Percentiles rank a stretch among this genome's conserved stretches.
Evolutionary conservation across 2,113 vertebrate genomes (phyloP).

Genomic region (Recurvirostra avosetta): DNA sequence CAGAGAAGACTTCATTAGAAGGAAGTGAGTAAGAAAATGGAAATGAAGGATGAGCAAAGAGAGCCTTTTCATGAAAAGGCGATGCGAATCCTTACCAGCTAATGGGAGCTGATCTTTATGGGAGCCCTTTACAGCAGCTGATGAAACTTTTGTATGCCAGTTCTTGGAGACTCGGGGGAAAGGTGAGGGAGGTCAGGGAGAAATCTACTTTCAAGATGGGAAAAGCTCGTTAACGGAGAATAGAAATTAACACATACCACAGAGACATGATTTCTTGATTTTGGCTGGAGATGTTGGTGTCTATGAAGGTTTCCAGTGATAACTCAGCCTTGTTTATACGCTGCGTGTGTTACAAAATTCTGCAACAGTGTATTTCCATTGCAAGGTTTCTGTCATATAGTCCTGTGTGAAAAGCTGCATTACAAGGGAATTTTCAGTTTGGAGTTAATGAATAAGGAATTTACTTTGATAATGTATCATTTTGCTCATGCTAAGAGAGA

Average conservation of each 20-base stretch:
- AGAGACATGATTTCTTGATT: background rate
- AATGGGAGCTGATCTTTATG: background rate
- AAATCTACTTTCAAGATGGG: background rate
- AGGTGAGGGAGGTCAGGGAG: background rate
- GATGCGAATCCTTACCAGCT: background rate
- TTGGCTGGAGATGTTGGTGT: background rate
- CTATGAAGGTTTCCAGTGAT: background rate
- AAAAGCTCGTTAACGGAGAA: background rate
- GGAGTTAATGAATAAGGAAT: slow-evolving; percentile 56
- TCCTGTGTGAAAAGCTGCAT: background rate
- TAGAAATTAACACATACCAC: background rate
- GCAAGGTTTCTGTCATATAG: background rate
- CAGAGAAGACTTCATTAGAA: background rate
- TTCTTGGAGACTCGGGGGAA: background rate
- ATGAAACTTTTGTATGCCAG: background rate
- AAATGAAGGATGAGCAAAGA: background rate
- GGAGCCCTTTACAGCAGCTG: background rate
- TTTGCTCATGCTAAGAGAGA: slow-evolving; percentile 32
- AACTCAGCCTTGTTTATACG: background rate
- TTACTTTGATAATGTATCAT: slow-evolving; percentile 36
- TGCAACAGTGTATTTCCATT: background rate
- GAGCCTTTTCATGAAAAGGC: background rate
- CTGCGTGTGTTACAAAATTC: background rate
- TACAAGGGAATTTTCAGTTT: slow-evolving; percentile 5
- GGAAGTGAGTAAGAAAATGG: background rate